A percentile compares a stretch with the other conserved stretches of the same genome.
Conservation (phyloP, 2,113 vertebrate species). For the Eolophus roseicapilla region DNA sequence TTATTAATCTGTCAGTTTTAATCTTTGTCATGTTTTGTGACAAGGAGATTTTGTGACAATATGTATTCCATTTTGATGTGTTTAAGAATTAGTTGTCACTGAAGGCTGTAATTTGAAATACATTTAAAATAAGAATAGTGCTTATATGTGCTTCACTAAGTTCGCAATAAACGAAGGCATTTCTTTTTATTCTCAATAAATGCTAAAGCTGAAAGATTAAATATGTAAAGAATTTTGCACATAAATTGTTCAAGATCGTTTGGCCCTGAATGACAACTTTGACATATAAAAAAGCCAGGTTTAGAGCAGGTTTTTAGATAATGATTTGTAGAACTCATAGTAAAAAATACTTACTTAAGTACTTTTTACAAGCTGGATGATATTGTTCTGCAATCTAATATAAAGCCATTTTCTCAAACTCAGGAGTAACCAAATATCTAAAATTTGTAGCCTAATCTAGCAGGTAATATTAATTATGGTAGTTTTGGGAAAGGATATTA, state of each 20-base stretch:
- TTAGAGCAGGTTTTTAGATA: neutral
- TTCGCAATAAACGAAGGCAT: neutral
- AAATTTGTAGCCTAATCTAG: neutral
- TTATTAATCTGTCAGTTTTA: slow-evolving; percentile 22
- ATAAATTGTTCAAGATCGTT: neutral
- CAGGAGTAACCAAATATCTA: neutral
- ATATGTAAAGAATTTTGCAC: neutral
- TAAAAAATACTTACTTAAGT: neutral
- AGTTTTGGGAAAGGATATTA: neutral
- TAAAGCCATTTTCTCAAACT: neutral
- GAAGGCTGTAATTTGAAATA: slow-evolving; percentile 13
- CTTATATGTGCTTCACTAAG: neutral
- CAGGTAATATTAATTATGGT: neutral
- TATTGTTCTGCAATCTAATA: neutral
- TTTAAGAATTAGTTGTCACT: slow-evolving; percentile 33
- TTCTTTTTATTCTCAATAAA: slow-evolving; percentile 7
- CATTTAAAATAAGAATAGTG: neutral
- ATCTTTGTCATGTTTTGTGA: slow-evolving; percentile 2
- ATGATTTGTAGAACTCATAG: neutral
- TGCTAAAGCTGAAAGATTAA: neutral
- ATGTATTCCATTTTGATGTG: neutral
- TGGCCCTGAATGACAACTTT: neutral
- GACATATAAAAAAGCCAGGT: neutral
- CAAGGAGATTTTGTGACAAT: neutral
- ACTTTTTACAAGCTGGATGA: neutral